Base-by-base conservation (phyloP, 2,113 vertebrate species). In the Dascyllus trimaculatus region DNA sequence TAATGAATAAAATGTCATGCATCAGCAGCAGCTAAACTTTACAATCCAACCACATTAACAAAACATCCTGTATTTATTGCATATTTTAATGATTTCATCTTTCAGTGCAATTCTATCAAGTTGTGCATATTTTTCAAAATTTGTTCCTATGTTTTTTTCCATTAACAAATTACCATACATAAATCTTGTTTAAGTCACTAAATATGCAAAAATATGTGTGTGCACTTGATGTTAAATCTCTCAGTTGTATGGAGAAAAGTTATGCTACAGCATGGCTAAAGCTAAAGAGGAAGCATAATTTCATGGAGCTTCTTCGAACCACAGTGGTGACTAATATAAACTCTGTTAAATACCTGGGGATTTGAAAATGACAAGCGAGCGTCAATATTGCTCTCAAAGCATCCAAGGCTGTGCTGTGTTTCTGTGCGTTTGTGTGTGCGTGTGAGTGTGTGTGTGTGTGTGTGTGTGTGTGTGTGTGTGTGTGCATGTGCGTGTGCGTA, bases 291-390 rank as follows among this genome's bases (percentile, higher is more conserved):
- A 62, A 48, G 29, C 54, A 62, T 58, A 3, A 59, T 45, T 82
- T 77, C 11, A 69, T 18, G 32, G 13, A 81, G 68, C 46, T 43
- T 87, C 86, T 87, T 72, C 40, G 26, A 53, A 72, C 56, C 60
- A 69, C 46, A 71, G 35, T 48, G 29, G 21, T 40, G 43, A 24
- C 29, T 48, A 63, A 75, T 45, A 81, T 43, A 48, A 65, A 21
- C 71, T 64, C 60, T 74, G n/a, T 76, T 67, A 75, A 78, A 79
- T 62, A 46, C 65, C 71, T 75, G 46, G 73, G 59, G 78, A 69
- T 81, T 85, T 84, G n/a, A 66, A 75, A 46, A 54, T 85, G 88
- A 88, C 83, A 87, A 74, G 52, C 26, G 38, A 52, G 43, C 51
- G 0, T 88, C 85, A 87, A 19, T 65, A 40, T 70, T 71, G 57